Conservation (phyloP, 2,113 vertebrate species). For the Anser cygnoides region DNA sequence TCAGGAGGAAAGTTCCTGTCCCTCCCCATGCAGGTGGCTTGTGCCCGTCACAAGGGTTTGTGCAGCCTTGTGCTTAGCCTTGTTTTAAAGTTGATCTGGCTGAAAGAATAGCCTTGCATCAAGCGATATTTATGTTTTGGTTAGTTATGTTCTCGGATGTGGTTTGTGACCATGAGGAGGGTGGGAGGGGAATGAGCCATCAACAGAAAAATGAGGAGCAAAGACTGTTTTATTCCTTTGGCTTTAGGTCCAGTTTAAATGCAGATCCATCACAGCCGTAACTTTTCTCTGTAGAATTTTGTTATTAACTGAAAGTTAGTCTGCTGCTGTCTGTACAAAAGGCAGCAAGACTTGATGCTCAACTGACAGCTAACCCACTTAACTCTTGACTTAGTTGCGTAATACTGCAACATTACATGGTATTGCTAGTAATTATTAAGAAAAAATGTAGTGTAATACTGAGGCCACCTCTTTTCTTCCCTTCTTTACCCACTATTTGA, state of each 20-base stretch:
- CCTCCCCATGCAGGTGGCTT: not conserved
- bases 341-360: not conserved
- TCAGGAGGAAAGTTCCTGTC: not conserved
- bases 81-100: not conserved
- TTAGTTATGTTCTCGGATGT: not conserved
- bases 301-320: not conserved
- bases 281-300: not conserved
- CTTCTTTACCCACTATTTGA: not conserved
- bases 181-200: not conserved
- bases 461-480: not conserved
- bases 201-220: not conserved
- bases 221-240: not conserved
- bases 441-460: not conserved
- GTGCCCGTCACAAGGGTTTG: fast-evolving
- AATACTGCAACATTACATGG: not conserved
- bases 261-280: not conserved
- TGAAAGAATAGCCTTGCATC: not conserved
- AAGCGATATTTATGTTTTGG: not conserved
- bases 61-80: not conserved
- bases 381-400: not conserved
- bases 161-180: not conserved
- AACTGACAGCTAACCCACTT: not conserved
- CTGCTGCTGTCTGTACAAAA: not conserved
- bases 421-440: not conserved
- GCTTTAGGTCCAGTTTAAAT: not conserved